Percentiles rank a stretch among this genome's conserved stretches.
Evolutionary conservation across 2,888 invertebrate genomes (phyloP).

Genomic region (Plebejus melissa): DNA sequence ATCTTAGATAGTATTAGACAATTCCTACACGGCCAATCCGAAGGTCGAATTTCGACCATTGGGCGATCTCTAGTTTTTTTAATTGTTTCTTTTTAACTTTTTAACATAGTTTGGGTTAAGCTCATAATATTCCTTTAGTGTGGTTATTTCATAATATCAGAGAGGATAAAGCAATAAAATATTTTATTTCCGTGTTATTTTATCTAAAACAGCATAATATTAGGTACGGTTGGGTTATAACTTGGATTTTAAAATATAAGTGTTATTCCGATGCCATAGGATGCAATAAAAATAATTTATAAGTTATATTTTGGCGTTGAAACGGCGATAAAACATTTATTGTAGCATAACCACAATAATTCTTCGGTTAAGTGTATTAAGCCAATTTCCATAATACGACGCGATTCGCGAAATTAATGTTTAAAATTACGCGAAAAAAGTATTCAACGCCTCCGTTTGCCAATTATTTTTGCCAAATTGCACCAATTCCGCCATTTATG

Average conservation of each 20-base stretch:
- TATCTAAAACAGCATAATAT: not conserved
- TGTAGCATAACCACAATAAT: slow-evolving; percentile 30
- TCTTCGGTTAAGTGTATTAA: slow-evolving; percentile 34
- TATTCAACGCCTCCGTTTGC: slow-evolving; percentile 51
- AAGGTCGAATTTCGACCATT: too few species aligned
- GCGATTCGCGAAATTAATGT: slow-evolving; percentile 57
- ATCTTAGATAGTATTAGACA: too few species aligned
- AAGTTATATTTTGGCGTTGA: slow-evolving; percentile 16
- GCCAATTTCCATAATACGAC: slow-evolving; percentile 66
- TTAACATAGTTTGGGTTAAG: not conserved
- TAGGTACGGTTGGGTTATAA: not conserved
- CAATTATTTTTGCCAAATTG: slow-evolving; percentile 60
- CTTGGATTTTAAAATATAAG: not conserved
- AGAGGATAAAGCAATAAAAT: not conserved
- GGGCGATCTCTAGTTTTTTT: too few species aligned
- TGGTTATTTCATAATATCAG: not conserved
- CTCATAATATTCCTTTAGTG: not conserved
- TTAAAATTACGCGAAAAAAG: slow-evolving; percentile 57
- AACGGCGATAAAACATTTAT: slow-evolving; percentile 14
- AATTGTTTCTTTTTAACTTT: too few species aligned
- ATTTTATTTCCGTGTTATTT: not conserved
- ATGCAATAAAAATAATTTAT: slow-evolving; percentile 8
- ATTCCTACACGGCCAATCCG: too few species aligned
- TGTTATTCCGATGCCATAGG: not conserved
- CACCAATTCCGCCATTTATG: slow-evolving; percentile 65